These are phyloP conservation scores for Thymelicus sylvestris DNA, from an alignment of 2,888 invertebrate genomes.

Conservation along the genomic window DNA sequence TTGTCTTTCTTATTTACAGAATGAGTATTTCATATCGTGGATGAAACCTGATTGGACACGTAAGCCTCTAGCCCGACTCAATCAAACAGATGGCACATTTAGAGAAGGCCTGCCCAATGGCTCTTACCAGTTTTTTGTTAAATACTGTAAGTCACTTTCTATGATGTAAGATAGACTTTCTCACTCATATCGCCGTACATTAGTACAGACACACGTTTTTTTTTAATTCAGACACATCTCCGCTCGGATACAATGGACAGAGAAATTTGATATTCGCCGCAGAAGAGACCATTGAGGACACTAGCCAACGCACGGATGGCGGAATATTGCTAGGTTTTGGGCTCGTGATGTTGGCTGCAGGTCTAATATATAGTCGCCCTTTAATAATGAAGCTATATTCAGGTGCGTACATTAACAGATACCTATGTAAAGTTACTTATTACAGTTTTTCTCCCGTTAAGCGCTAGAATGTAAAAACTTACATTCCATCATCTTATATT, in stretches of 20 bases:
- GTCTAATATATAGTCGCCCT: no score
- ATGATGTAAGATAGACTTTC: no score
- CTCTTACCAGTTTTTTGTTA: conserved; percentile 32
- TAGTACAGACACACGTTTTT: no score
- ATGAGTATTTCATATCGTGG: conserved; percentile 53
- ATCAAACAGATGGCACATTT: conserved; percentile 9
- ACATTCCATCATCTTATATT: no score
- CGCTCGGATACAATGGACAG: background rate
- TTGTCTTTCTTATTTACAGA: conserved; percentile 39
- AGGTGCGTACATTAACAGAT: no score
- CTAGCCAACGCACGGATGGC: conserved; percentile 2
- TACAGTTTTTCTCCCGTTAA: no score
- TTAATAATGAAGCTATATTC: no score
- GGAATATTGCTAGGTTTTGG: conserved; percentile 8
- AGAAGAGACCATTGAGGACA: background rate
- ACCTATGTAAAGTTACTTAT: no score
- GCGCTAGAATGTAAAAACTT: no score
- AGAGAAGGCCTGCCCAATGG: conserved; percentile 34
- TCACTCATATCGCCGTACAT: no score
- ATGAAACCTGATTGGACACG: conserved; percentile 51
- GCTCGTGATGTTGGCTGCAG: background rate
- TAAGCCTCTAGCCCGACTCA: conserved; percentile 41
- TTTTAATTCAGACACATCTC: no score
- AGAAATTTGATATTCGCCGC: conserved; percentile 9
- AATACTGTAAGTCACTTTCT: conserved; percentile 29